Percentiles rank a stretch among this genome's conserved stretches.
Evolutionary conservation across 2,797 vertebrate species (phyloP).

Genomic region (Sylvia borin): DNA sequence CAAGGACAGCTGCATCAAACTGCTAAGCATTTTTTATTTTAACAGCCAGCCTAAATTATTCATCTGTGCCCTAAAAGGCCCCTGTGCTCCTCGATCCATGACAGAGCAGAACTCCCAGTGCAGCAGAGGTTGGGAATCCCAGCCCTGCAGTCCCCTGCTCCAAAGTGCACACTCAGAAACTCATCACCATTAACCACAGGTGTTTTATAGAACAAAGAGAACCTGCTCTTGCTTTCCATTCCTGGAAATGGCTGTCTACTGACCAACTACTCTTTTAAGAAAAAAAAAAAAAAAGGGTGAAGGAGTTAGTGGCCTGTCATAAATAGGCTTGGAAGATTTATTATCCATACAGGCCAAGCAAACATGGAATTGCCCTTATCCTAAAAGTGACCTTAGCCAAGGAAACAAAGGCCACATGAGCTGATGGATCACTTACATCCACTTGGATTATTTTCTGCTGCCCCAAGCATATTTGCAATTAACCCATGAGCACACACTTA

Average conservation of each 20-base stretch:
- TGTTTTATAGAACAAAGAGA: slow-evolving; percentile 17
- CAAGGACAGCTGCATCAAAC: neutral
- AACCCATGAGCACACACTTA: neutral
- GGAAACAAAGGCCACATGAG: slow-evolving; percentile 22
- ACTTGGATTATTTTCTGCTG: slow-evolving; percentile 19
- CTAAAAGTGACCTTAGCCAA: neutral
- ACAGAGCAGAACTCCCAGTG: neutral
- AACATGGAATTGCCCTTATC: neutral
- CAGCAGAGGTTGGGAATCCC: neutral
- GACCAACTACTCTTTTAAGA: neutral
- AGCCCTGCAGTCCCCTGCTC: neutral
- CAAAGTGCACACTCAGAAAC: slow-evolving; percentile 25
- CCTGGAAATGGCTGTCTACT: neutral
- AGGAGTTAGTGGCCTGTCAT: neutral
- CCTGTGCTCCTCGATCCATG: neutral
- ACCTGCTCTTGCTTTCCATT: slow-evolving; percentile 43
- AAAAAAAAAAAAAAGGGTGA: neutral
- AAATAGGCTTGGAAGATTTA: neutral
- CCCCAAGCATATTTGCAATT: slow-evolving; percentile 23
- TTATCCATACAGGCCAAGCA: neutral
- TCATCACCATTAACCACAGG: neutral
- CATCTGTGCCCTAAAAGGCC: neutral
- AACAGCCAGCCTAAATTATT: neutral
- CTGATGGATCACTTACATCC: slow-evolving; percentile 2
- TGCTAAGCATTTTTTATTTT: neutral